phyloP scores from a whole-genome alignment of 2,797 vertebrate genomes.

The Prionace glauca region DNA sequence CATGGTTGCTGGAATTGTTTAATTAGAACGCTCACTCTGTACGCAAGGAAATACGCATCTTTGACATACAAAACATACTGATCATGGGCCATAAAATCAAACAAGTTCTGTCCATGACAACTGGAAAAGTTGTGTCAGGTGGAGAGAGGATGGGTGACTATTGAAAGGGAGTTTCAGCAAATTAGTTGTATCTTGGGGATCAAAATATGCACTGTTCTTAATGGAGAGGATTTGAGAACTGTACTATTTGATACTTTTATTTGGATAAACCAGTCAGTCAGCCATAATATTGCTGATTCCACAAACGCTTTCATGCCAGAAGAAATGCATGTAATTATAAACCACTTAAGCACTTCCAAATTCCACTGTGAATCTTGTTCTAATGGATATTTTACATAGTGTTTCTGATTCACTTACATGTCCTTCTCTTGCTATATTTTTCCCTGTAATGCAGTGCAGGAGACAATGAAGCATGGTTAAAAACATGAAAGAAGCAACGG shows the following conservation, averaged over 20 bases:
- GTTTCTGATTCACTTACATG: not conserved
- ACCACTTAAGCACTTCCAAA: not conserved
- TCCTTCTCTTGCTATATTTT: not conserved
- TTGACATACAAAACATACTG: no score
- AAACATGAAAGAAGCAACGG: not conserved
- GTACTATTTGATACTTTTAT: not conserved
- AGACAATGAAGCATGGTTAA: not conserved
- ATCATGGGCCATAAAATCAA: no score
- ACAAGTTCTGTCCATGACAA: no score
- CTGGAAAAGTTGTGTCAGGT: no score
- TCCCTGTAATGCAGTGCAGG: not conserved
- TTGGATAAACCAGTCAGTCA: not conserved
- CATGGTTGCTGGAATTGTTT: no score
- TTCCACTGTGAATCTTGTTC: not conserved
- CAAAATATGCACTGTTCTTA: not conserved
- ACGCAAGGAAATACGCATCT: no score
- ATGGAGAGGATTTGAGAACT: not conserved
- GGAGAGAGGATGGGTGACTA: no score
- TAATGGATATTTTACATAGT: not conserved
- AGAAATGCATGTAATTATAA: not conserved
- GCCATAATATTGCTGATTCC: not conserved
- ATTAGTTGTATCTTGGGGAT: not conserved
- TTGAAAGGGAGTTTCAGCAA: not conserved
- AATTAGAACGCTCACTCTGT: no score
- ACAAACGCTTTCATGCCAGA: not conserved